Base-by-base conservation (phyloP, 2,113 vertebrate genomes). In the Chitala chitala region DNA sequence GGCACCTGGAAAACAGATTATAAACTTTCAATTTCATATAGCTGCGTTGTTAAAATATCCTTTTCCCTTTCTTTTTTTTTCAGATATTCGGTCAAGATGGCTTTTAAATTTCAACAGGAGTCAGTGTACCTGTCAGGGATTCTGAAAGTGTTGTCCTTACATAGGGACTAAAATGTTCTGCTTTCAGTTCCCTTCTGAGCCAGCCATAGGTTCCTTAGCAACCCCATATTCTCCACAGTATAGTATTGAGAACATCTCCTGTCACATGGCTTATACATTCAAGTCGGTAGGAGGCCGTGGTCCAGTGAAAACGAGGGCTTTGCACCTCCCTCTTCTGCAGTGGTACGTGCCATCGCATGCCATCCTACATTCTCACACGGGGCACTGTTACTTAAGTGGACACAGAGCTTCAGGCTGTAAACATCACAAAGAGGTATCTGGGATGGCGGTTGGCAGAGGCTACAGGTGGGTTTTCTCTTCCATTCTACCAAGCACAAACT, bases 221-320 rank as follows among this genome's bases (percentile, higher is more conserved):
- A 33, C 44, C 55, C 24, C 9, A 12, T 22, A 29, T 36, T 73
- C 24, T 73, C 71, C 55, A 46, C 53, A 59, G 71, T 42, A 29
- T 46, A 46, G 40, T 7, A 53, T 5, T 24, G 40, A 36, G 50
- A 58, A 24, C 55, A 29, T 26, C 33, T 33, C 44, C 40, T 9
- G 2, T 44, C 22, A 1, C 70, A 46, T 72, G 70, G 20, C 70
- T 40, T 8, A 48, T 61, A 72, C 71, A 72, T 72, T 72, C 71
- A 72, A 31, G 71, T 72, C 42, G 71, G 71, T 46, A 61, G 24
- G 26, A 59, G 42, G 29, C 3, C 10, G 44, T 36, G 58, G 70
- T 46, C 17, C 51, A 10, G 22, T 13, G 55, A 26, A 58, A 59
- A 29, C 20, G 22, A 44, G n/a, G 4, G 22, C 20, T 15, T 17